A percentile compares a stretch with the other conserved stretches of the same genome.
Evolutionary conservation across 1,140 invertebrate genomes (phyloP).

Genomic region (Cydia pomonella): DNA sequence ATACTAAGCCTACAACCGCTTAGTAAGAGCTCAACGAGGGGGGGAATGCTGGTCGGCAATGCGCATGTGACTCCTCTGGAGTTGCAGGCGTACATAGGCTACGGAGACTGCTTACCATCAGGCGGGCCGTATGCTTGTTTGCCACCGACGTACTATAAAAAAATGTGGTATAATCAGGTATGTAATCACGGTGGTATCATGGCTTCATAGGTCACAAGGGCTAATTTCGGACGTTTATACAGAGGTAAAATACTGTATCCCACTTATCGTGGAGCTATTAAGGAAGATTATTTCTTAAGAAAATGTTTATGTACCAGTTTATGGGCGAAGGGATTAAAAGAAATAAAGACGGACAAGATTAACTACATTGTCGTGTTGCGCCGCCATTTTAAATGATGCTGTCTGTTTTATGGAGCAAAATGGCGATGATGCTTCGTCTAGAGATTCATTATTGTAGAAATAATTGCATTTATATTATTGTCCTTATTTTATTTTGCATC

Average conservation of each 20-base stretch:
- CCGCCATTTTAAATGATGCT: neutral
- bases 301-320: slow-evolving; percentile 30
- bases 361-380: slow-evolving; percentile 18
- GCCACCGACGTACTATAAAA: too few species aligned
- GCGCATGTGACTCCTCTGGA: too few species aligned
- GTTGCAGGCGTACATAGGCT: too few species aligned
- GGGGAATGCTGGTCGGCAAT: too few species aligned
- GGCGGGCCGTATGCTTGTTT: too few species aligned
- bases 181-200: too few species aligned
- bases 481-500: neutral
- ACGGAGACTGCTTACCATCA: too few species aligned
- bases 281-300: slow-evolving; percentile 32
- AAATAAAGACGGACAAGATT: slow-evolving; percentile 26
- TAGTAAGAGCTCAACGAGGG: too few species aligned
- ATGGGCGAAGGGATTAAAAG: slow-evolving; percentile 17
- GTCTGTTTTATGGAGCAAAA: neutral
- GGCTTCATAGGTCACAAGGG: too few species aligned
- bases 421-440: neutral
- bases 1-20: too few species aligned
- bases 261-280: neutral
- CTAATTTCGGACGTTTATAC: neutral
- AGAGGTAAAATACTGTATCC: neutral
- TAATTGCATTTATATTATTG: neutral
- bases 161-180: too few species aligned
- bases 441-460: neutral